phyloP scores from a whole-genome alignment of 2,797 vertebrate genomes.

The Siniperca obscura region DNA sequence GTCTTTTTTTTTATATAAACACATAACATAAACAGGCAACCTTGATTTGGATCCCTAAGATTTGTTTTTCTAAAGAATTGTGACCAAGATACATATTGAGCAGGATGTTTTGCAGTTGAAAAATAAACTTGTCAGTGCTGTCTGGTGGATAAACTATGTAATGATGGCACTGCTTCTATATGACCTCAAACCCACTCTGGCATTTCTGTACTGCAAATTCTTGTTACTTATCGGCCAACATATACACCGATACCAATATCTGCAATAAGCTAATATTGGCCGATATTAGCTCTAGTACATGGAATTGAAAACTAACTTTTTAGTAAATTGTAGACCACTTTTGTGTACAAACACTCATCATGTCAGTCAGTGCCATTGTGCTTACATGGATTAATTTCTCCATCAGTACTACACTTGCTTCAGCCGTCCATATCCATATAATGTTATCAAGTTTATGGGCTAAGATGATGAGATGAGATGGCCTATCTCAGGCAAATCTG shows the following conservation, averaged over 20 bases:
- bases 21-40: background rate
- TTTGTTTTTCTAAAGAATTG: background rate
- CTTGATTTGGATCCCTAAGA: background rate
- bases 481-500: constrained; percentile 22
- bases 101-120: background rate
- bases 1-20: background rate
- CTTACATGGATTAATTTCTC: constrained; percentile 2
- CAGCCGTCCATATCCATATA: background rate
- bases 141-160: no score
- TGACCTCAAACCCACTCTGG: background rate
- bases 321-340: background rate
- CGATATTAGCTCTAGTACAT: background rate
- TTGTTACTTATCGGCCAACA: background rate
- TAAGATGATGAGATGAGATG: no score
- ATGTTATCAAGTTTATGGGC: constrained; percentile 6
- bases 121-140: background rate
- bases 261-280: background rate
- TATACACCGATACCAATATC: background rate
- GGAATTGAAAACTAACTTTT: background rate
- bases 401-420: constrained; percentile 14
- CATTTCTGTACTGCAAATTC: background rate
- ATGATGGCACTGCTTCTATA: background rate
- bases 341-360: background rate
- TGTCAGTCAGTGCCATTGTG: background rate
- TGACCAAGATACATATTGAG: background rate